Evolutionary conservation across 1,140 invertebrate genomes (phyloP), one percentile per base, ranked within the genome.

Genomic region (Hyphantria cunea): DNA sequence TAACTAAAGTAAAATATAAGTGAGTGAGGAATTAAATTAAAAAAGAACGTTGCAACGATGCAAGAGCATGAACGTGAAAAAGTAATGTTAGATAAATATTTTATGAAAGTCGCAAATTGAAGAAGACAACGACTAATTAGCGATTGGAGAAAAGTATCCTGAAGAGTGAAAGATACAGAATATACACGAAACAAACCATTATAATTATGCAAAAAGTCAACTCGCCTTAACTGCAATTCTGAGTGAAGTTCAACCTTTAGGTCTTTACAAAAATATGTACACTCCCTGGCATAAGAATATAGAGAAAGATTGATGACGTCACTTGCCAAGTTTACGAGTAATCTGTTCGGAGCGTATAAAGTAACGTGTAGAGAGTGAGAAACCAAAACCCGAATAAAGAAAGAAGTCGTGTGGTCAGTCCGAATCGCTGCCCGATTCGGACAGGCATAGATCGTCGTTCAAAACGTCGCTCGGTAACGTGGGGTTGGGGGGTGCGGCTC

Each of bases 361-460:
- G 62, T 47, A 54, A 44, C 33, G 56, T 41, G 34, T n/a, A 51
- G 31, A 54, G n/a, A 51, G 33, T 33, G 32, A 61, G 48, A 66
- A 33, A 66, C 64, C 68, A 54, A 55, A 67, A 66, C 70, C 62
- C 53, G 44, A 58, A 47, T 47, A 65, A 67, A 73, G 50, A 69
- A 64, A 70, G 49, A 13, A 68, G 68, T 64, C 68, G 69, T 72
- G 69, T 72, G 80, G 81, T 91, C 86, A 91, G 86, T 91, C 90
- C 52, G 85, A 89, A 73, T 91, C 89, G 75, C 84, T 89, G 50
- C 90, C 89, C 0, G 88, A 90, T 91, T 96, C 95, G 44, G 95
- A 96, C 58, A 96, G 91, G 82, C 95, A 94, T 68, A 96, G 91
- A 88, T 96, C 95, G 73, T 96, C 94, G 80, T 93, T 94, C 45